Evolutionary conservation across 1,140 invertebrate species (phyloP).

Genomic region (Wasmannia auropunctata): DNA sequence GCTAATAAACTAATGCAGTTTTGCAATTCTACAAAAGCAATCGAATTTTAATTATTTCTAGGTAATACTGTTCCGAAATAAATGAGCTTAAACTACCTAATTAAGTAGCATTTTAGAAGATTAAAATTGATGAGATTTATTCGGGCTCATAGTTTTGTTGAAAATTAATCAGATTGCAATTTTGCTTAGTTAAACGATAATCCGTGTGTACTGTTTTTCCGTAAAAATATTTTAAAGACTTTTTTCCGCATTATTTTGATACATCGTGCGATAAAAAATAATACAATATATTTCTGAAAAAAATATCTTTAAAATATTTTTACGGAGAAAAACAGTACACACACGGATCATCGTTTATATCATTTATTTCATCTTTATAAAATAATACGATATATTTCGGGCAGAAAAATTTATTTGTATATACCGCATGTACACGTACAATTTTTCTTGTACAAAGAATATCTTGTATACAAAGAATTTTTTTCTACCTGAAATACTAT

Average conservation of each 20-base stretch:
- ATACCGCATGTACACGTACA: not conserved
- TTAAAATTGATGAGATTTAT: not conserved
- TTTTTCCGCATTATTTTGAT: not conserved
- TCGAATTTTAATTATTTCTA: constrained; percentile 9
- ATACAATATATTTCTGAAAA: not conserved
- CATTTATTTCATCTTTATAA: too few relatives aligned
- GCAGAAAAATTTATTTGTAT: not conserved
- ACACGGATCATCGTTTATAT: too few relatives aligned
- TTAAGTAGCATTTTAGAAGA: not conserved
- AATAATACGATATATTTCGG: not conserved
- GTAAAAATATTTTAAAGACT: not conserved
- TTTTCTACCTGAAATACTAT: not conserved
- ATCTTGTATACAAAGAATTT: not conserved
- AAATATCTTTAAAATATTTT: too few relatives aligned
- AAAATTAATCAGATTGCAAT: constrained; percentile 5
- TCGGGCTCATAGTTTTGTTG: not conserved
- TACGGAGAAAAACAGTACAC: too few relatives aligned
- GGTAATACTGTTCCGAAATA: not conserved
- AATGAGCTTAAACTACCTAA: not conserved
- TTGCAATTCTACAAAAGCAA: not conserved
- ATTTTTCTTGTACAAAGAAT: not conserved
- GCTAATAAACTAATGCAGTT: not conserved
- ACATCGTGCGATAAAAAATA: too few relatives aligned
- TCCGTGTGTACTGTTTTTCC: not conserved
- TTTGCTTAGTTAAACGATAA: not conserved